Base-by-base conservation (phyloP, 2,113 vertebrate genomes). In the Oostethus manadensis region DNA sequence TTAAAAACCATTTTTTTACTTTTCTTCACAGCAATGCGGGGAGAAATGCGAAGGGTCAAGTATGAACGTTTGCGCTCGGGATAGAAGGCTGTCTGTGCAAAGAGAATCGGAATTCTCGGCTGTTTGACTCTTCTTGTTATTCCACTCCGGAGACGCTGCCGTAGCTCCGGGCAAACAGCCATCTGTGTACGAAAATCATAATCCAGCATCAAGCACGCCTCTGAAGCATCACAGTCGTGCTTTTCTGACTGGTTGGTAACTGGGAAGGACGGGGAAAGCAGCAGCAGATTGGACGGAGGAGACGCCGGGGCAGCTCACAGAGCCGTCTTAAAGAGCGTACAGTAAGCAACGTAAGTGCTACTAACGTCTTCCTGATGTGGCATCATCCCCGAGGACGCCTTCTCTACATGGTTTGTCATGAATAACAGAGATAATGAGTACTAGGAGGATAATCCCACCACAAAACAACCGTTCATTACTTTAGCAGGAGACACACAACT, bases 121-220 rank as follows among this genome's bases (percentile, higher is more conserved):
- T 68, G 62, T 33, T 67, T 77, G 62, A 49, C 54, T 74, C 66
- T 71, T 80, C 70, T 23, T 58, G 22, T 62, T 44, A 13, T 58
- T 76, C 45, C 46, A 46, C 59, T 65, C 11, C 43, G 51, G 26
- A 60, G 50, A 70, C 63, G 63, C 68, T 58, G 73, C 62, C 56
- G 23, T 55, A 69, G 71, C 78, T 68, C 51, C n/a, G 58, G 75
- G 73, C 80, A 71, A 81, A 62, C 40, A 62, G 63, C 71, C 80
- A 83, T 84, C 76, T 79, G 77, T 60, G 61, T 57, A 49, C 63
- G 64, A 64, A 68, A 69, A 66, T 66, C 60, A 56, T 43, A 59
- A 64, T 70, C 55, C 61, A 67, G 64, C 68, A 69, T 58, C 56
- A 38, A 45, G 61, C 60, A 33, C 58, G 68, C 60, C 69, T 69